Base-by-base conservation (phyloP, 2,113 vertebrate species). In the Alouatta palliata region DNA sequence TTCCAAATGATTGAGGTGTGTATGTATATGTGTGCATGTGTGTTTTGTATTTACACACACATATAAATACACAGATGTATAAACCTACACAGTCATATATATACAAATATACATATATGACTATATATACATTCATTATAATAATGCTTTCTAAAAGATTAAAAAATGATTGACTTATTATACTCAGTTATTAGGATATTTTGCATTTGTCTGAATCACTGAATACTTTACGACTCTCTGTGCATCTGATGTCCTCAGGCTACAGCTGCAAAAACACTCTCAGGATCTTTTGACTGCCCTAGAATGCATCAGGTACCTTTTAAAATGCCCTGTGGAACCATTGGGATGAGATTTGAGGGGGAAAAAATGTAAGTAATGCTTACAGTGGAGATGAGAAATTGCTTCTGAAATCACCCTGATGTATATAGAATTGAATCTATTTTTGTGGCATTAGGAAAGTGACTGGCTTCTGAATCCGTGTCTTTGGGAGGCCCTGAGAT, bases 371-470 rank as follows among this genome's bases (percentile, higher is more conserved):
- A 97, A 98, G 95, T 86, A 70, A 12, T 97, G 76, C 98, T 98
- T 98, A 96, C 93, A 97, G 91, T 94, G 80, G 90, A 98, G 96
- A 96, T 97, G 87, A 96, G 96, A 98, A 98, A 98, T 98, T 98
- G 93, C 94, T 98, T 98, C 97, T 98, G 97, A 98, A 98, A 98
- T 98, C 97, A 96, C 95, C 98, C 97, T 98, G 97, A 98, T 98
- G 97, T 97, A 92, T 96, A 82, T 96, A 95, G 98, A 98, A 97
- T 98, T 98, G 98, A 98, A 98, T 98, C 98, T 98, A 47, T 98
- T 98, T 98, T 97, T 45, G 3, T 40, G 91, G 92, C 98, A 97
- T 98, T 98, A 86, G 97, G 93, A 90, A 98, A 98, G 95, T 97
- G 93, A 97, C 97, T 98, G 56, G 83, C 87, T 97, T 98, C 93